Conservation (phyloP, 2,113 vertebrate genomes). For the Nestor notabilis region DNA sequence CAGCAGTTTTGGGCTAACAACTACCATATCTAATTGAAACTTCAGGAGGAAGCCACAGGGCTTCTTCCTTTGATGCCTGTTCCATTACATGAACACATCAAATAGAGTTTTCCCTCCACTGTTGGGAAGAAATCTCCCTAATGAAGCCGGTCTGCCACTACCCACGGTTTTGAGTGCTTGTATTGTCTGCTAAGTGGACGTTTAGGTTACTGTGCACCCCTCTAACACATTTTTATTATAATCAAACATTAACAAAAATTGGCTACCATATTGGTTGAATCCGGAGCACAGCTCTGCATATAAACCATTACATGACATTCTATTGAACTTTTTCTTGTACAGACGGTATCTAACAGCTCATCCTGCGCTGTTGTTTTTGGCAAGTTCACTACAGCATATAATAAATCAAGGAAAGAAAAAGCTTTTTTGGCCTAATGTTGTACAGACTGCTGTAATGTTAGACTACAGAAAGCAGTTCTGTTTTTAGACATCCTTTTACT, state of each 20-base stretch:
- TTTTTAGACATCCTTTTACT: conserved; percentile 83
- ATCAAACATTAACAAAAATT: conserved; percentile 14
- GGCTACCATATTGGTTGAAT: conserved; percentile 42
- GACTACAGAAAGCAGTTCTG: conserved; percentile 81
- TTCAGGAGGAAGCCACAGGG: not conserved
- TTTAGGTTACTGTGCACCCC: not conserved
- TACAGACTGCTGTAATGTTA: conserved; percentile 76
- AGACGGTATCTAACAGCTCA: conserved; percentile 84
- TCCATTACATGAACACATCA: not conserved
- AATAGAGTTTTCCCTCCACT: not conserved
- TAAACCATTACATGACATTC: conserved; percentile 80
- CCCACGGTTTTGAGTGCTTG: not conserved
- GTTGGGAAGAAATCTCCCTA: conserved; percentile 26
- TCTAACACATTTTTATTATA: not conserved
- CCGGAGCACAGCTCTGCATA: conserved; percentile 29
- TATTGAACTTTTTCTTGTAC: conserved; percentile 84
- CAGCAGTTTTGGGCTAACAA: not conserved
- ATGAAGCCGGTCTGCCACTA: conserved; percentile 6
- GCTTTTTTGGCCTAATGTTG: conserved; percentile 75
- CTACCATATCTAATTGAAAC: not conserved
- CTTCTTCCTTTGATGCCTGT: conserved; percentile 41
- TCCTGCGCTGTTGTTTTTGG: conserved; percentile 90
- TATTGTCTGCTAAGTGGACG: not conserved
- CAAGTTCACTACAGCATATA: conserved; percentile 82
- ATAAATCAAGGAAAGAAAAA: conserved; percentile 92